A percentile compares a stretch with the other conserved stretches of the same genome.
phyloP scores from a whole-genome alignment of 2,113 vertebrate species.

The Rhea americana region DNA sequence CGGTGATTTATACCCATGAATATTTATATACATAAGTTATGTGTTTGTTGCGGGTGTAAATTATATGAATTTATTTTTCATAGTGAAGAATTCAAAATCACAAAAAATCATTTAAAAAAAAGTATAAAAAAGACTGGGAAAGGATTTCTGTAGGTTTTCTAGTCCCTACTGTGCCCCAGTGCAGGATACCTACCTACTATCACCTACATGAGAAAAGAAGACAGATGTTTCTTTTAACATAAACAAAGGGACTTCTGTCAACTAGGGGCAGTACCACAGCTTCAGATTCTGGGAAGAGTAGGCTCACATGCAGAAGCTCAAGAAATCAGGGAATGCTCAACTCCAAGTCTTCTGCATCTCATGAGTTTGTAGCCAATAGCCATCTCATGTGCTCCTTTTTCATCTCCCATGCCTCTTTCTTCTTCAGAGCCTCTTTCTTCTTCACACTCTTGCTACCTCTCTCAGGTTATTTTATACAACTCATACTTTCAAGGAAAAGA shows the following conservation, averaged over 20 bases:
- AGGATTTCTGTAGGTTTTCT: neutral
- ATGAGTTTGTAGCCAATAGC: neutral
- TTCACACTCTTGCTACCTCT: neutral
- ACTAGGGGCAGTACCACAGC: neutral
- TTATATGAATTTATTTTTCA: neutral
- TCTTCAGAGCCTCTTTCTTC: neutral
- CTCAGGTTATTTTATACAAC: neutral
- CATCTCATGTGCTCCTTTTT: neutral
- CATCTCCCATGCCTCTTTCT: neutral
- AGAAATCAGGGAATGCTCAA: neutral
- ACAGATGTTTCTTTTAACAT: neutral
- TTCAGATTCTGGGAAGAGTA: neutral
- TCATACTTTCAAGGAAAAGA: neutral
- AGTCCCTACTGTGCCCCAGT: neutral
- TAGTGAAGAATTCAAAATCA: neutral
- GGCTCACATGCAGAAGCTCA: neutral
- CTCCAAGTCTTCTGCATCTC: neutral
- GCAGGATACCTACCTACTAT: neutral
- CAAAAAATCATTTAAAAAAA: neutral
- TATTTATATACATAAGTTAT: neutral
- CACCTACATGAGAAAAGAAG: neutral
- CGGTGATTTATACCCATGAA: neutral
- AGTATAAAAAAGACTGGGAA: neutral
- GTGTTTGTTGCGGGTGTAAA: neutral
- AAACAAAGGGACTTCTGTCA: neutral